A percentile compares a stretch with the other conserved stretches of the same genome.
phyloP scores from a whole-genome alignment of 1,140 invertebrate species.

The Geopemphigus sp. region DNA sequence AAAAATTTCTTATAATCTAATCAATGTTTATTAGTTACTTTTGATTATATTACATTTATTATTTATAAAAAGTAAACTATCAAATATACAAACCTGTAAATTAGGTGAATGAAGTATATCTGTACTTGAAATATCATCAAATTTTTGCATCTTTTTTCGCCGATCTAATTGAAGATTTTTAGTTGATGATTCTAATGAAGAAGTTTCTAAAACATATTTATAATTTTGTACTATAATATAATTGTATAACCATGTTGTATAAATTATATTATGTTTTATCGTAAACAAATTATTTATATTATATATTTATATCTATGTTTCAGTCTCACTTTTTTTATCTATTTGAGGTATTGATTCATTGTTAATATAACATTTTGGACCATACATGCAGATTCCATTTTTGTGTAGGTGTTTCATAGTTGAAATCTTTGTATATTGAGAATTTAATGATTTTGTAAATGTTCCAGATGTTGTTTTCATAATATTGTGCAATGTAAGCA shows the following conservation, averaged over 20 bases:
- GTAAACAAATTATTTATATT: no score
- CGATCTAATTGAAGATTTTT: slow-evolving; percentile 20
- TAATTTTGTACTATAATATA: no score
- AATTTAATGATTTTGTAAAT: background rate
- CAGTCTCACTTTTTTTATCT: background rate
- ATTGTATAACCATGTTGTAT: background rate
- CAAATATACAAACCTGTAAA: slow-evolving; percentile 4
- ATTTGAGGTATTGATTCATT: background rate
- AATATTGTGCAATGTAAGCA: background rate
- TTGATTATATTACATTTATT: background rate
- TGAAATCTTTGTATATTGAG: background rate
- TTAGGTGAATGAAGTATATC: background rate
- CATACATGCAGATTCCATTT: background rate
- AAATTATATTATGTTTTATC: no score
- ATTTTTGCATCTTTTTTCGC: background rate
- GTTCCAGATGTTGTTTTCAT: background rate
- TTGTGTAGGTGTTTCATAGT: background rate
- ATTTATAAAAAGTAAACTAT: background rate
- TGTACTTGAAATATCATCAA: background rate
- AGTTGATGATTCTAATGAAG: background rate
- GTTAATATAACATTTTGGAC: background rate
- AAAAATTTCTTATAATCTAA: background rate
- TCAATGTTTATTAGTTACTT: background rate
- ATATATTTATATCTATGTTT: no score
- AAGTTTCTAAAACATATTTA: background rate